Percentiles rank a stretch among this genome's conserved stretches.
Evolutionary conservation across 2,888 invertebrate genomes (phyloP).

Genomic region (Celastrina argiolus): DNA sequence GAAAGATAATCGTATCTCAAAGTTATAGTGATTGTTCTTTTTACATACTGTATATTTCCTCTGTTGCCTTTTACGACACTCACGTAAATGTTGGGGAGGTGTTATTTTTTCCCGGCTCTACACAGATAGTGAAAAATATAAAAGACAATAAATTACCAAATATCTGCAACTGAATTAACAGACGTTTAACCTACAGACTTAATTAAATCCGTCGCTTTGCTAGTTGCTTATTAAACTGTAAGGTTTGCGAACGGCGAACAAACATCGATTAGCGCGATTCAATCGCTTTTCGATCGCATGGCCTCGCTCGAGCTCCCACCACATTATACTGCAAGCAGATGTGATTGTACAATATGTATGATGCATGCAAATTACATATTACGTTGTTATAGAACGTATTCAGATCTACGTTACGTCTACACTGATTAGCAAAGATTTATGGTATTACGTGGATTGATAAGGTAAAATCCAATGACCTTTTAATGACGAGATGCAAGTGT

Average conservation of each 20-base stretch:
- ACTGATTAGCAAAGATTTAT: neutral
- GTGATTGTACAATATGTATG: constrained; percentile 1
- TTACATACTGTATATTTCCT: too few species aligned
- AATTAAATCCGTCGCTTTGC: constrained; percentile 14
- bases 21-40: too few species aligned
- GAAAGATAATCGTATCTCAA: too few species aligned
- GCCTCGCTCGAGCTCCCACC: neutral
- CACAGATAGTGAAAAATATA: neutral
- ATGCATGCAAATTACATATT: constrained; percentile 4
- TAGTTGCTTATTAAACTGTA: constrained; percentile 10
- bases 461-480: neutral
- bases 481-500: too few species aligned
- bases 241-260: constrained; percentile 9
- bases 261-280: neutral
- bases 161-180: neutral
- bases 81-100: too few species aligned
- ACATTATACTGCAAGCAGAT: constrained; percentile 2
- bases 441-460: neutral
- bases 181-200: neutral
- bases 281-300: neutral
- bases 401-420: neutral
- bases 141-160: neutral
- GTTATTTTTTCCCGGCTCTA: too few species aligned
- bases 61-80: too few species aligned
- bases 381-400: neutral